These are phyloP conservation scores for Shinisaurus crocodilurus DNA, from an alignment of 2,113 vertebrate species.

Conservation along the genomic window DNA sequence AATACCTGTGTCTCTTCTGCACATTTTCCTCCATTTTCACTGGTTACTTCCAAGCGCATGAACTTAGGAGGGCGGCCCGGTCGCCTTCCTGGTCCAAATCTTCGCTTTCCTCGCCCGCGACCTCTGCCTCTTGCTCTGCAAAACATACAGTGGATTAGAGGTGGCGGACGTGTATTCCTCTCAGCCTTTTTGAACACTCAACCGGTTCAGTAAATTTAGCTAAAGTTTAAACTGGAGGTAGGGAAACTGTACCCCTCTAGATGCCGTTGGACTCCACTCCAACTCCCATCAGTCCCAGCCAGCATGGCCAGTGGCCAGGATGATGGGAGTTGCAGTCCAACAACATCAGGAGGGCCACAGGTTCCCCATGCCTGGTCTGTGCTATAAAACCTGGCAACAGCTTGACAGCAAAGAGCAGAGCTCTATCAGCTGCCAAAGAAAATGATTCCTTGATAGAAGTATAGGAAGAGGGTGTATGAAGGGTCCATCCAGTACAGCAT, in stretches of 20 bases:
- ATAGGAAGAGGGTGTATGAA: neutral
- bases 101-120: conserved; percentile 89
- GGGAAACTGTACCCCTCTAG: neutral
- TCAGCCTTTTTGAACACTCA: neutral
- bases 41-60: conserved; percentile 85
- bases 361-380: neutral
- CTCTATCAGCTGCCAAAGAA: neutral
- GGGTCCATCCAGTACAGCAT: neutral
- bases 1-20: conserved; percentile 82
- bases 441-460: neutral
- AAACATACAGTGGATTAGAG: conserved; percentile 59
- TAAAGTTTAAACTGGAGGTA: neutral
- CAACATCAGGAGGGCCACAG: neutral
- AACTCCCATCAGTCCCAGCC: neutral
- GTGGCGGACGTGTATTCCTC: neutral
- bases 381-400: conserved; percentile 16
- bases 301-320: neutral
- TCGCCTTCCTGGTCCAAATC: conserved; percentile 90
- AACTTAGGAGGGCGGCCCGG: conserved; percentile 95
- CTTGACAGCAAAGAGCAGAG: neutral
- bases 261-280: neutral
- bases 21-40: conserved; percentile 82
- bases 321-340: neutral
- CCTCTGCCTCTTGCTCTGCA: conserved; percentile 89
- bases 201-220: neutral